A percentile compares a stretch with the other conserved stretches of the same genome.
These are phyloP conservation scores for Epistrophe grossulariae DNA, from an alignment of 2,888 invertebrate species.

Conservation along the genomic window DNA sequence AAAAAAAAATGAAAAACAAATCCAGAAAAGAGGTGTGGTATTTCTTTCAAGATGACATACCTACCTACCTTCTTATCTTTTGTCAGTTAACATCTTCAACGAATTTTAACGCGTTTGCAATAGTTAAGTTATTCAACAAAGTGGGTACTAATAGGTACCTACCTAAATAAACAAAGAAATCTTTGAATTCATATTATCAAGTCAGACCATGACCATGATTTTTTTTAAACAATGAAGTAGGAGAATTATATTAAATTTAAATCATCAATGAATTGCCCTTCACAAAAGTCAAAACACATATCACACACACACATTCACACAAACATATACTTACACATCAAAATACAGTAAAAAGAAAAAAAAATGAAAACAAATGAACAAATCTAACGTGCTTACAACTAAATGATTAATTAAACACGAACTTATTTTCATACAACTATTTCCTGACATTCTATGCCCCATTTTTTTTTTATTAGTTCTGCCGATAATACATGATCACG, in stretches of 20 bases:
- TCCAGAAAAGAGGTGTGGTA: too few relatives aligned
- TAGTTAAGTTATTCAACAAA: not conserved
- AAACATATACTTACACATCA: not conserved
- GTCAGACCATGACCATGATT: slow-evolving; percentile 11
- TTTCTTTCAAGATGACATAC: not conserved
- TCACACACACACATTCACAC: not conserved
- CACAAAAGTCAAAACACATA: slow-evolving; percentile 5
- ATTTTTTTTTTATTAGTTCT: slow-evolving; percentile 4
- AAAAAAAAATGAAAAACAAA: too few relatives aligned
- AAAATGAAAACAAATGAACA: slow-evolving; percentile 2
- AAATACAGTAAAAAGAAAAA: not conserved
- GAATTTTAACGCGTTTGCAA: not conserved
- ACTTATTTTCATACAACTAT: slow-evolving; percentile 1
- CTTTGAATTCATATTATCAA: not conserved
- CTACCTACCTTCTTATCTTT: not conserved
- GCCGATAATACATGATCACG: slow-evolving; percentile 59
- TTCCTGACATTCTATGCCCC: slow-evolving; percentile 30
- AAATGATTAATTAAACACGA: slow-evolving; percentile 59
- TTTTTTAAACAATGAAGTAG: not conserved
- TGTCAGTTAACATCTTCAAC: not conserved
- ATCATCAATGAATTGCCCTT: slow-evolving; percentile 7
- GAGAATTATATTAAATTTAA: not conserved
- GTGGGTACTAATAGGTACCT: too few relatives aligned
- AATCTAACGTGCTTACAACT: slow-evolving; percentile 41
- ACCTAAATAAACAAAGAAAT: not conserved